Evolutionary conservation across 2,888 invertebrate species (phyloP).

Genomic region (Charanyca ferruginea): DNA sequence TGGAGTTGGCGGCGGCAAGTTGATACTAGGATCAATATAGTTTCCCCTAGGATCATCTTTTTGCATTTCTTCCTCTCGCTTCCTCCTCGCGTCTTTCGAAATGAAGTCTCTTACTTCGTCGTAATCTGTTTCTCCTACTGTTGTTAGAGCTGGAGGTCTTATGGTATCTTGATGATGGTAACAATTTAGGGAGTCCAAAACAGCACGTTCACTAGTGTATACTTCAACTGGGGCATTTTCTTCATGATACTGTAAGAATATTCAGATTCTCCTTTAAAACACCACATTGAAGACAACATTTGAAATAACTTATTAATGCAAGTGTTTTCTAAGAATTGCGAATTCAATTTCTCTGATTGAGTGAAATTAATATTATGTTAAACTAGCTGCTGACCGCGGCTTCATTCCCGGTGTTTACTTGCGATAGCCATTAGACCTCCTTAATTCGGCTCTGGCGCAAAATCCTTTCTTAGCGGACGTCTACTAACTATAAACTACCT

Average conservation of each 20-base stretch:
- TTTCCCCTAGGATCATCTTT: slow-evolving; percentile 84
- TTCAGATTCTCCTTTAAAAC: background rate
- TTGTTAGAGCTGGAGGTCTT: slow-evolving; percentile 75
- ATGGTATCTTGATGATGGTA: slow-evolving; percentile 72
- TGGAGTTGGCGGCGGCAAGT: slow-evolving; percentile 69
- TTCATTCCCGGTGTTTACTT: no score
- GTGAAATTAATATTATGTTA: background rate
- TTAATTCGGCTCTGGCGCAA: no score
- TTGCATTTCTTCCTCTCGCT: slow-evolving; percentile 84
- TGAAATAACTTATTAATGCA: background rate
- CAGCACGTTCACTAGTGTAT: slow-evolving; percentile 86
- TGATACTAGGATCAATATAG: slow-evolving; percentile 77
- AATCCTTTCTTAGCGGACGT: no score
- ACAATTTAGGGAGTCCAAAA: slow-evolving; percentile 89
- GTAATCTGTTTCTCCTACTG: slow-evolving; percentile 79
- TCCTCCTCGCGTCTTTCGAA: slow-evolving; percentile 79
- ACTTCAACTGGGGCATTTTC: slow-evolving; percentile 91
- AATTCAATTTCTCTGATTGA: background rate
- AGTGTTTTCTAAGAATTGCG: background rate
- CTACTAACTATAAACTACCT: no score
- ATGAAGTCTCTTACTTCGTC: slow-evolving; percentile 84
- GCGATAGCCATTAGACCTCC: no score
- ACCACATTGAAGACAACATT: background rate
- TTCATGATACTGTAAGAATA: slow-evolving; percentile 90
- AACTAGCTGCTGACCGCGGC: no score